Evolutionary conservation across 2,113 vertebrate species (phyloP), one percentile per base, ranked within the genome.

Genomic region (Girardinichthys multiradiatus): DNA sequence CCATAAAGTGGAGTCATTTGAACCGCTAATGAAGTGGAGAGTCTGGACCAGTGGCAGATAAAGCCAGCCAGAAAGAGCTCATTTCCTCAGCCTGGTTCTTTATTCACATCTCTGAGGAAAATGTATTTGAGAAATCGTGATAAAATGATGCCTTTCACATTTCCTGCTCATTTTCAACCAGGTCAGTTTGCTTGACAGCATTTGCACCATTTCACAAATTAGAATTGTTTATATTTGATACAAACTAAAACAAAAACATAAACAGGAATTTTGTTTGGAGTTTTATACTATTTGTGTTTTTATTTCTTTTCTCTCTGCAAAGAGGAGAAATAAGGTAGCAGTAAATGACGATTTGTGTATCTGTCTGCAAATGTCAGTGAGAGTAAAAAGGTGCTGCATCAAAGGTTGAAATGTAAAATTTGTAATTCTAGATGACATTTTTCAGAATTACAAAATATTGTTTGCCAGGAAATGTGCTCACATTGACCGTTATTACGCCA

Each of bases 11-110:
- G 70, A 85, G 82, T 83, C 82, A 86, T 92, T 91, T 89, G 87
- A 89, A 87, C 81, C 64, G 77, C 85, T 93, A 90, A 92, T 94
- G 90, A 93, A 92, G 84, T 84, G 76, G 83, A 90, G 81, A 82
- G 87, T 86, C 87, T 89, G 84, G 80, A 73, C 80, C 65, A 28
- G 73, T n/a, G 78, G 77, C 74, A 82, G 91, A 92, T 91, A 90
- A 91, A 88, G 81, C 70, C 70, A 62, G 51, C 68, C 57, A 57
- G 70, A 70, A 79, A 79, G 80, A 76, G 60, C 29, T 30, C 24
- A 57, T 81, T 82, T 87, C 64, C 76, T 77, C 64, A 76, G 48
- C 35, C 13, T 15, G 51, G 31, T 70, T 74, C 54, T 68, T 37
- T 74, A 76, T 82, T 87, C 69, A 74, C 67, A 61, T 81, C 70